These are phyloP conservation scores for Drosophila sturtevanti DNA, from an alignment of 1,140 invertebrate genomes.

Conservation along the genomic window DNA sequence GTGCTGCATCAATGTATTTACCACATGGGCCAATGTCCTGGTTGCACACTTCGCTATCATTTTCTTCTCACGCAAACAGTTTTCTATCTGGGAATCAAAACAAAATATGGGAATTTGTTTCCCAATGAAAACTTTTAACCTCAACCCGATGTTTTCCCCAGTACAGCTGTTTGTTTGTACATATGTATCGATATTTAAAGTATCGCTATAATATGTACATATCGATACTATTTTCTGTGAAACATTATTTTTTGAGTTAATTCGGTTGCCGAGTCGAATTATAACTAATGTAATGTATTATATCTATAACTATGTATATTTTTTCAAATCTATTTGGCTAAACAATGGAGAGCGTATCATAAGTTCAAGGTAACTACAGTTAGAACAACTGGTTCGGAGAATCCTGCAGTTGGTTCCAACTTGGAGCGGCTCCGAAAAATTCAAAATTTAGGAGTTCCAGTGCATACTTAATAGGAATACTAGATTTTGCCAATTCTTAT, in stretches of 20 bases:
- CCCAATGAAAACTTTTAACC: conserved; percentile 4
- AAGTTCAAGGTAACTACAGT: too few species aligned
- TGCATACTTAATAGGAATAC: too few species aligned
- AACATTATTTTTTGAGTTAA: too few species aligned
- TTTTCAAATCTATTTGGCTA: too few species aligned
- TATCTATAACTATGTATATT: too few species aligned
- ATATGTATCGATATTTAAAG: neutral
- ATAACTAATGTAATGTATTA: too few species aligned
- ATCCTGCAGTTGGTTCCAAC: neutral
- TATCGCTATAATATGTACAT: neutral
- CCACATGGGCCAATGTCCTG: conserved; percentile 62
- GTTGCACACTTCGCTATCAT: conserved; percentile 74
- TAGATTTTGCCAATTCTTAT: too few species aligned
- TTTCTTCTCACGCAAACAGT: conserved; percentile 19
- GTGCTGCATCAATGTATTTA: conserved; percentile 34
- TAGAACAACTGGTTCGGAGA: neutral
- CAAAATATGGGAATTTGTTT: conserved; percentile 4
- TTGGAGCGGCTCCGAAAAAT: neutral
- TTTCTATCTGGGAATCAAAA: conserved; percentile 1
- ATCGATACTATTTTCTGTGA: neutral
- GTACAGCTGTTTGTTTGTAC: conserved; percentile 3
- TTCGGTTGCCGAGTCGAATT: too few species aligned
- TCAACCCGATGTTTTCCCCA: conserved; percentile 6
- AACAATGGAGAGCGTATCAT: too few species aligned
- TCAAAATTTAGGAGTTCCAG: neutral